phyloP scores from a whole-genome alignment of 2,888 invertebrate species.

The Netelia inedita region DNA sequence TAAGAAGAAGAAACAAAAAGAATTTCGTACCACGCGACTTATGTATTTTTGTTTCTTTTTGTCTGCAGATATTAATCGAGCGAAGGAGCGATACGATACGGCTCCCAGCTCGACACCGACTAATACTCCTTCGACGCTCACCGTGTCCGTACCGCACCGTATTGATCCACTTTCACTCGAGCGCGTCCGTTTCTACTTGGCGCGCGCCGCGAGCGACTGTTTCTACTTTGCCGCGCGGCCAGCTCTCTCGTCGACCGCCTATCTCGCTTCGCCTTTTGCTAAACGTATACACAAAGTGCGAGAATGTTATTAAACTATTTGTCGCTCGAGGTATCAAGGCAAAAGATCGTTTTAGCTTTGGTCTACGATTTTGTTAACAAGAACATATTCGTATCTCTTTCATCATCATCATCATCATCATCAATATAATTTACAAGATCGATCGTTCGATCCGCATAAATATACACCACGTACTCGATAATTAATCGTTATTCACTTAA shows the following conservation, averaged over 20 bases:
- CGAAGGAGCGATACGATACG: no score
- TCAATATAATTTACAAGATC: slow-evolving; percentile 1
- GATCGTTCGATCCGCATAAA: slow-evolving; percentile 24
- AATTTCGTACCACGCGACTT: no score
- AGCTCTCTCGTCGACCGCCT: not conserved
- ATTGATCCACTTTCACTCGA: slow-evolving; percentile 83
- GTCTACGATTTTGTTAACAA: not conserved
- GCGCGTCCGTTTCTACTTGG: slow-evolving; percentile 29
- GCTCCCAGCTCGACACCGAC: not conserved
- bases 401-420: not conserved
- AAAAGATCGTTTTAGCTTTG: not conserved
- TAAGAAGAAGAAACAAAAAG: no score
- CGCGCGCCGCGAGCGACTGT: slow-evolving; percentile 36
- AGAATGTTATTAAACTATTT: not conserved
- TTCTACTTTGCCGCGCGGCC: slow-evolving; percentile 65
- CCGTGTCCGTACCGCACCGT: slow-evolving; percentile 60
- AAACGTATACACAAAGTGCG: no score
- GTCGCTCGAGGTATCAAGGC: not conserved
- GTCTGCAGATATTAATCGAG: no score
- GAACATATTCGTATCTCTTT: not conserved
- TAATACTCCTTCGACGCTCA: not conserved
- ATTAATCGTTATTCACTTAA: slow-evolving; percentile 9
- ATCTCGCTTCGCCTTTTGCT: no score
- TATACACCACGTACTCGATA: slow-evolving; percentile 4
- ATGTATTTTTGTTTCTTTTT: no score